Evolutionary conservation across 1,140 invertebrate species (phyloP).

Genomic region (Drosophila sproati): DNA sequence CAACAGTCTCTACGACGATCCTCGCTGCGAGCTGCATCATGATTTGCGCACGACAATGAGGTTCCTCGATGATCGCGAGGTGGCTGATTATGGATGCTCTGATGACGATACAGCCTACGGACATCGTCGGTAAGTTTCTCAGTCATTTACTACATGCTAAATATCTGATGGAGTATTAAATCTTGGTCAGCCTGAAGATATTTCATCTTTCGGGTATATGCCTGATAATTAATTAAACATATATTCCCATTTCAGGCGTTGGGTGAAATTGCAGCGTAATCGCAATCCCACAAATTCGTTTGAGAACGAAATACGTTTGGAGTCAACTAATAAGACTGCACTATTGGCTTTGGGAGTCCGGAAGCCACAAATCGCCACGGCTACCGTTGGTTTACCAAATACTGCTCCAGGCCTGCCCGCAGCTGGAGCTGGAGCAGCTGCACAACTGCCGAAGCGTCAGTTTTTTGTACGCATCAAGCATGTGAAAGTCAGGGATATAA

Average conservation of each 20-base stretch:
- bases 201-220: no score
- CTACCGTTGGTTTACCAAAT: not conserved
- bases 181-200: no score
- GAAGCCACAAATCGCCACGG: not conserved
- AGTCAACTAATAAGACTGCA: constrained; percentile 48
- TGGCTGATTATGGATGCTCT: constrained; percentile 32
- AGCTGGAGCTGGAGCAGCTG: not conserved
- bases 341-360: constrained; percentile 43
- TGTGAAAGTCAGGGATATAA: constrained; percentile 55
- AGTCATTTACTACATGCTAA: not conserved
- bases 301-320: constrained; percentile 16
- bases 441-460: not conserved
- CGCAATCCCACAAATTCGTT: not conserved
- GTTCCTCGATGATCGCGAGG: constrained; percentile 51
- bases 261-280: constrained; percentile 28
- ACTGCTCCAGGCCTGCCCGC: not conserved
- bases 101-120: constrained; percentile 43
- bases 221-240: not conserved
- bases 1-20: constrained; percentile 37
- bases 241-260: constrained; percentile 16
- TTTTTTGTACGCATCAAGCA: constrained; percentile 32
- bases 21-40: constrained; percentile 19
- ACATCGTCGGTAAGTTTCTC: constrained; percentile 20
- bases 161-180: no score
- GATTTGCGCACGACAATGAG: constrained; percentile 45